These are phyloP conservation scores for Drosophila sturtevanti DNA, from an alignment of 1,140 invertebrate genomes.

Conservation along the genomic window DNA sequence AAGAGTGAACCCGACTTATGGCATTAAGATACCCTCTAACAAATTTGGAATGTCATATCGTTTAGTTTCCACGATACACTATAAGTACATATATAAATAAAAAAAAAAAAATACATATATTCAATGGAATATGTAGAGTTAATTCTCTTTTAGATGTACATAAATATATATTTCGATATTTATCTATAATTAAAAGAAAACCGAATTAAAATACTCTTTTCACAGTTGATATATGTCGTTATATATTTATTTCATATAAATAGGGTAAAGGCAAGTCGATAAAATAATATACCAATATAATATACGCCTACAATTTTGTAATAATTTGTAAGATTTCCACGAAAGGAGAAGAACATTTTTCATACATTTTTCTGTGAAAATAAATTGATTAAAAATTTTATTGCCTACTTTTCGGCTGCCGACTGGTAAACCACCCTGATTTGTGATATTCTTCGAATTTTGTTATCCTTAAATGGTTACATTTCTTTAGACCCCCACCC, in stretches of 20 bases:
- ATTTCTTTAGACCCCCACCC: not conserved
- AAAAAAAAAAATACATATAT: not conserved
- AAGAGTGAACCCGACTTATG: not conserved
- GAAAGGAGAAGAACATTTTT: slow-evolving; percentile 2
- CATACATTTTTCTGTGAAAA: not conserved
- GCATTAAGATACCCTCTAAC: not conserved
- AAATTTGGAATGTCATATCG: no score
- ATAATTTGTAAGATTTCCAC: not conserved
- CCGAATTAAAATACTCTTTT: no score
- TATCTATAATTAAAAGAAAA: no score
- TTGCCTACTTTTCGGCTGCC: not conserved
- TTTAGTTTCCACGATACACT: no score
- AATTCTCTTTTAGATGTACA: no score
- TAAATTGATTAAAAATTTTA: slow-evolving; percentile 10
- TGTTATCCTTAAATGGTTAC: not conserved
- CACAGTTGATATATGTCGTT: no score
- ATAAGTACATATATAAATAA: not conserved
- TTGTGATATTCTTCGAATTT: not conserved
- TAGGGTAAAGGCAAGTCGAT: not conserved
- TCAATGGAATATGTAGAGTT: no score
- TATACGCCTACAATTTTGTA: not conserved
- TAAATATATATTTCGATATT: no score
- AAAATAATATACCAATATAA: no score
- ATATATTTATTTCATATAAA: not conserved
- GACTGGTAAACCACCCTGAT: not conserved